Percentiles rank a stretch among this genome's conserved stretches.
Conservation (phyloP, 2,888 invertebrate genomes). For the Amiota communis region DNA sequence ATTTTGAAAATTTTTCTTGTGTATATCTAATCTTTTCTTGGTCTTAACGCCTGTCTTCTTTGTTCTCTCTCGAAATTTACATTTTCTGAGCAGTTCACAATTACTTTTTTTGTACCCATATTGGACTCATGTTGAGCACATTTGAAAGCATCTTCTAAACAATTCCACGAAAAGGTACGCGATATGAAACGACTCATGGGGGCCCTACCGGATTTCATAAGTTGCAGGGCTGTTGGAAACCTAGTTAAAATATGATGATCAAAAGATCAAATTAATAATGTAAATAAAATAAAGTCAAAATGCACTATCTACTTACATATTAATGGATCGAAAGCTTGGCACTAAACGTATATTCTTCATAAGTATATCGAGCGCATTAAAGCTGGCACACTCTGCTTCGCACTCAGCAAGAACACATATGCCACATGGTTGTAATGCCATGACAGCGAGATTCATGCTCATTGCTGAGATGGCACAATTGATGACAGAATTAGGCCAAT, state of each 20-base stretch:
- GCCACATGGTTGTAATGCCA: constrained; percentile 62
- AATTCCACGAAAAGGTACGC: constrained; percentile 47
- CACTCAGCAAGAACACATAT: constrained; percentile 64
- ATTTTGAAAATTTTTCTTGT: constrained; percentile 11
- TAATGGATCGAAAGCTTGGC: constrained; percentile 66
- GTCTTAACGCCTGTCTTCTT: background rate
- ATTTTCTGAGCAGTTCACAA: constrained; percentile 54
- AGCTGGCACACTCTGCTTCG: constrained; percentile 63
- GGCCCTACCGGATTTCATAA: constrained; percentile 57
- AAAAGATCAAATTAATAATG: background rate
- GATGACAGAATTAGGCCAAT: constrained; percentile 64
- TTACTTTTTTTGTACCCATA: constrained; percentile 57
- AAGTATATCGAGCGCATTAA: constrained; percentile 64
- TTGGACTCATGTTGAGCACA: constrained; percentile 61
- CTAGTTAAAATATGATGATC: constrained; percentile 37
- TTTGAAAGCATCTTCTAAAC: constrained; percentile 57
- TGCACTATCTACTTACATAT: constrained; percentile 56
- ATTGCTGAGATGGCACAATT: constrained; percentile 62
- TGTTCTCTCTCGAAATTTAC: constrained; percentile 17
- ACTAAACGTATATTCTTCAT: constrained; percentile 66
- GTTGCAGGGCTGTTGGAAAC: constrained; percentile 63
- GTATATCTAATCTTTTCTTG: background rate
- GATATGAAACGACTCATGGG: constrained; percentile 58
- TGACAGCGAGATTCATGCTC: constrained; percentile 64
- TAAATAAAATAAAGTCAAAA: too few relatives aligned